These are phyloP conservation scores for Crotalus viridis DNA, from an alignment of 2,113 vertebrate genomes.

Conservation along the genomic window DNA sequence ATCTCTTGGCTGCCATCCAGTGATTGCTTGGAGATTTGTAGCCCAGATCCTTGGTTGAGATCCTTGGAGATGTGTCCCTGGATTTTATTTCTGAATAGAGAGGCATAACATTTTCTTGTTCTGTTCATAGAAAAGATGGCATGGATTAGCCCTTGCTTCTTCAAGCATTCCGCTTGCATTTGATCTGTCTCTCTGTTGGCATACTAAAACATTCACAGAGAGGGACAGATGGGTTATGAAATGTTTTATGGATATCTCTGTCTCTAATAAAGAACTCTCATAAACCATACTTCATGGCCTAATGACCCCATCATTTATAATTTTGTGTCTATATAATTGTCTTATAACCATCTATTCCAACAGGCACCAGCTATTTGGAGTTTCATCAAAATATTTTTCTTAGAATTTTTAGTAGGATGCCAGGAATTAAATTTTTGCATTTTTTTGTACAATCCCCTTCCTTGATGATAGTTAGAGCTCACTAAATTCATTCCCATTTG, in stretches of 20 bases:
- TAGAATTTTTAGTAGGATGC: not conserved
- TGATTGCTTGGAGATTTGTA: not conserved
- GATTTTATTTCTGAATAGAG: not conserved
- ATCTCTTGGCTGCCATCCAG: not conserved
- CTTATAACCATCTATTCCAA: not conserved
- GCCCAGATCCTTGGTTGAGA: not conserved
- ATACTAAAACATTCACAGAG: not conserved
- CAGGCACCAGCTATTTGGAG: not conserved
- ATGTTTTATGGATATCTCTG: not conserved
- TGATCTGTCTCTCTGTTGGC: not conserved
- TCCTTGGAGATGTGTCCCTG: not conserved
- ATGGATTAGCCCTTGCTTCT: not conserved
- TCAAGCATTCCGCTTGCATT: not conserved
- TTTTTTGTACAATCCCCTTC: not conserved
- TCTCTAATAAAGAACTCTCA: not conserved
- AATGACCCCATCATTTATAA: not conserved
- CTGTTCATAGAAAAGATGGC: not conserved
- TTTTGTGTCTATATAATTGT: not conserved
- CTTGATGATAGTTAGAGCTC: not conserved
- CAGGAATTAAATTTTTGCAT: not conserved
- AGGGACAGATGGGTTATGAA: not conserved
- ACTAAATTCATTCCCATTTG: not conserved
- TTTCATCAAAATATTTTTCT: not conserved
- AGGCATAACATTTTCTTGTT: not conserved
- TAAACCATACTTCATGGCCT: not conserved